Evolutionary conservation across 1,140 invertebrate species (phyloP), one percentile per base, ranked within the genome.

Genomic region (Andricus grossulariae): DNA sequence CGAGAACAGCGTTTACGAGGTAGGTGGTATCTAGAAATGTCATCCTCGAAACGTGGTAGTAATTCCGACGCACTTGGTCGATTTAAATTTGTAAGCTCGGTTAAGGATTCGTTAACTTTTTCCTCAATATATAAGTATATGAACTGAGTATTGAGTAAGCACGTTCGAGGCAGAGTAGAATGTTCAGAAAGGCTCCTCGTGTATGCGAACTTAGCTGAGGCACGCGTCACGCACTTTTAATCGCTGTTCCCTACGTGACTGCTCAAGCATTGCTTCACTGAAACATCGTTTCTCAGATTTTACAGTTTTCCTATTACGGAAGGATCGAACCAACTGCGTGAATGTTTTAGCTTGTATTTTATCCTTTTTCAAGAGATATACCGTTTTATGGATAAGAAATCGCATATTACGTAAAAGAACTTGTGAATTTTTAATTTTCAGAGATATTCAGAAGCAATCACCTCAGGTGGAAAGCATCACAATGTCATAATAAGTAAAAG

Each of bases 141-240:
- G n/a, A 16, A 25, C 32, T 66, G 60, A n/a, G 39, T 39, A 66
- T 66, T 66, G 60, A 66, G 60, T 45, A 66, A 66, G 60, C 60
- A 66, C 60, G 60, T 66, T 66, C 60, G 60, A 45, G 39, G 39
- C 39, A 2, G 7, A 45, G 39, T 45, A 45, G 39, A 66, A 66
- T 13, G 60, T 66, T 66, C 39, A 32, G 39, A 32, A 66, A 66
- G n/a, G 39, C 39, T 73, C 71, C 76, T 70, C 52, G 57, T 78
- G 79, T 77, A 81, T 84, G 79, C 80, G 73, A 78, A 77, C 12
- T 73, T 66, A 39, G 78, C 74, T 72, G 74, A 60, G 78, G 79
- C 78, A 85, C 82, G 83, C 76, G 83, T 81, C 79, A 82, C 82
- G 82, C 75, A 73, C 78, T 79, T 85, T 83, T 87, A 86, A 88